Evolutionary conservation across 1,140 invertebrate species (phyloP).

Genomic region (Helicoverpa armigera): DNA sequence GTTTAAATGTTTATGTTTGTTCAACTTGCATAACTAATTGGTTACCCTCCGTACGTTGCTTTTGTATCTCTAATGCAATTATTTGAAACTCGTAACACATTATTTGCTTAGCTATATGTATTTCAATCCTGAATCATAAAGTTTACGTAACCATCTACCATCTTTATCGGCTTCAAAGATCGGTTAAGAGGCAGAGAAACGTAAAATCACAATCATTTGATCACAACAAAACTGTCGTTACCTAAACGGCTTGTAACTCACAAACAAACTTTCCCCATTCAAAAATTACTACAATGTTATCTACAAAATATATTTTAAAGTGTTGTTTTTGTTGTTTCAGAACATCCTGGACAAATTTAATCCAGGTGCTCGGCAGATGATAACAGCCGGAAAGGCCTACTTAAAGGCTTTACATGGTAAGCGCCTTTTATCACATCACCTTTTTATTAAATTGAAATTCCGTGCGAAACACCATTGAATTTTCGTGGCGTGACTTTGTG

Average conservation of each 20-base stretch:
- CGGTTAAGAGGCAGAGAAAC: no score
- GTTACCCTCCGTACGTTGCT: no score
- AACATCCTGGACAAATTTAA: conserved; percentile 98
- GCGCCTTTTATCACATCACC: conserved; percentile 71
- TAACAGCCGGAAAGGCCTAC: conserved; percentile 96
- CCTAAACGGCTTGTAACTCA: background rate
- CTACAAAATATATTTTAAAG: conserved; percentile 10
- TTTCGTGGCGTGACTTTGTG: background rate
- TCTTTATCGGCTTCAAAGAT: no score
- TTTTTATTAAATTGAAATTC: conserved; percentile 35
- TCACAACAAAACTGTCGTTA: no score
- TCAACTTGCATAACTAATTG: no score
- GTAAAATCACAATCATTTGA: background rate
- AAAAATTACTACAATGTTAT: conserved; percentile 10
- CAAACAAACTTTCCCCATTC: conserved; percentile 17
- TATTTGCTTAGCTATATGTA: no score
- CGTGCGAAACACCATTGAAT: conserved; percentile 6
- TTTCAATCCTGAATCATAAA: no score
- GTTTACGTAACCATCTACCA: no score
- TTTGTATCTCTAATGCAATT: no score
- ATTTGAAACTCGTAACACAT: no score
- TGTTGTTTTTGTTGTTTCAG: conserved; percentile 88
- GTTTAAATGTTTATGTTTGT: no score
- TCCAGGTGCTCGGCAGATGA: conserved; percentile 96
- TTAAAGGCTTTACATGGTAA: conserved; percentile 97